These are phyloP conservation scores for Drosophila koepferae DNA, from an alignment of 2,888 invertebrate species.

Conservation along the genomic window DNA sequence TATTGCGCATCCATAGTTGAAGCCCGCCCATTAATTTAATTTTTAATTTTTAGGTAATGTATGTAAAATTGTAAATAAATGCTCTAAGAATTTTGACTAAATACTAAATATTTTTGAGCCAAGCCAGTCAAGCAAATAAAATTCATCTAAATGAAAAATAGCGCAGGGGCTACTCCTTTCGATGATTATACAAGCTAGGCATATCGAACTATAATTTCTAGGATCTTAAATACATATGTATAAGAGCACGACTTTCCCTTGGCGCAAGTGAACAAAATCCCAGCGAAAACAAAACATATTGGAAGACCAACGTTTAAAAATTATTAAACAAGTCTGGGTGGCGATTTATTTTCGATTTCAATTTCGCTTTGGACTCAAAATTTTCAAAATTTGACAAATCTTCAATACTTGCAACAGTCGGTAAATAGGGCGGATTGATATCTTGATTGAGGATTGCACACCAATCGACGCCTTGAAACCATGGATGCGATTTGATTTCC, in stretches of 20 bases:
- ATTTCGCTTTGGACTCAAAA: conserved; percentile 43
- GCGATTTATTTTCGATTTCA: conserved; percentile 72
- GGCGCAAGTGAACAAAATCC: neutral
- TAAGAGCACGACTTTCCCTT: neutral
- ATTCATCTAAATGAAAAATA: neutral
- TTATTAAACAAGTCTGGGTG: conserved; percentile 75
- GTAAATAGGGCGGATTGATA: conserved; percentile 88
- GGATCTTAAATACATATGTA: neutral
- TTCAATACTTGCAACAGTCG: conserved; percentile 86
- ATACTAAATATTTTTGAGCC: neutral
- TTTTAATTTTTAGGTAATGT: neutral
- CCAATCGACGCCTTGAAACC: conserved; percentile 95
- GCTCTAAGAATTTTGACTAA: conserved; percentile 42
- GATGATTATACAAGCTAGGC: no score
- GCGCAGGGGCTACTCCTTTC: neutral
- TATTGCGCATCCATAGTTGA: conserved; percentile 31
- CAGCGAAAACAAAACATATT: conserved; percentile 25
- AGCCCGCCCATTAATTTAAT: conserved; percentile 29
- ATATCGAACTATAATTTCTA: no score
- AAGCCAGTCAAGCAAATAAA: neutral
- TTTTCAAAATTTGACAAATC: conserved; percentile 90
- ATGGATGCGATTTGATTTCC: conserved; percentile 95
- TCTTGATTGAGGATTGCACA: conserved; percentile 91
- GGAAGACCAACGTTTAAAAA: conserved; percentile 67
- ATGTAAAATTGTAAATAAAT: conserved; percentile 10